Percentiles rank a stretch among this genome's conserved stretches.
phyloP scores from a whole-genome alignment of 2,797 vertebrate genomes.

The Urosaurus nigricauda region DNA sequence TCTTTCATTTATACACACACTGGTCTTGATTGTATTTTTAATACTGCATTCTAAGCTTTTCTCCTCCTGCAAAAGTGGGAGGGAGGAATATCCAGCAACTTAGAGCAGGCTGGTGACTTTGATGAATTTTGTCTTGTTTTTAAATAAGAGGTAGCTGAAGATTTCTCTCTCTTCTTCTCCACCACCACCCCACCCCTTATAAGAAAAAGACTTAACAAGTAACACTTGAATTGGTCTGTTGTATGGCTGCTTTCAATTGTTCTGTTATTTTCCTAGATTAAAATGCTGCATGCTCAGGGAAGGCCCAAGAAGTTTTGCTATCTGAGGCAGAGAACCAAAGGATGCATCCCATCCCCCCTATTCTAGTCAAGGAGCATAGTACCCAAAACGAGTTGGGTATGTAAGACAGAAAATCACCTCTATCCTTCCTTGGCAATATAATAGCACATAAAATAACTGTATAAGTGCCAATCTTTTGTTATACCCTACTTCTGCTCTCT shows the following conservation, averaged over 20 bases:
- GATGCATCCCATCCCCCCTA: not conserved
- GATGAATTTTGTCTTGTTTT: not conserved
- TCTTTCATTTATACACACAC: not conserved
- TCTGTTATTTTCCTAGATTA: not conserved
- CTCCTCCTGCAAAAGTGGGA: not conserved
- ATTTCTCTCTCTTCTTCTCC: not conserved
- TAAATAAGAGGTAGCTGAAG: not conserved
- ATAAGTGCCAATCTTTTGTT: not conserved
- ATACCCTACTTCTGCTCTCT: not conserved
- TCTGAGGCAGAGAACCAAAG: not conserved
- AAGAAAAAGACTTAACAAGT: not conserved
- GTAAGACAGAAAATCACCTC: not conserved
- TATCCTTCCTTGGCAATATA: not conserved
- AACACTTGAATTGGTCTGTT: not conserved
- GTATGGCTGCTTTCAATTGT: not conserved
- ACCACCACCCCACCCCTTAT: too few relatives aligned
- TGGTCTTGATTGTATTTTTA: not conserved
- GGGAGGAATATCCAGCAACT: too few relatives aligned
- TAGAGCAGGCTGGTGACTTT: not conserved
- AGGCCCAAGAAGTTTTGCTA: not conserved
- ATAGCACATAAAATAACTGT: not conserved
- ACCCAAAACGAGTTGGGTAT: not conserved
- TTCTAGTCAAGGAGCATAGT: not conserved
- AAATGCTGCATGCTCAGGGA: not conserved
- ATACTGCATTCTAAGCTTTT: not conserved